Evolutionary conservation across 2,797 vertebrate species (phyloP).

Genomic region (Nyctalus aviator): DNA sequence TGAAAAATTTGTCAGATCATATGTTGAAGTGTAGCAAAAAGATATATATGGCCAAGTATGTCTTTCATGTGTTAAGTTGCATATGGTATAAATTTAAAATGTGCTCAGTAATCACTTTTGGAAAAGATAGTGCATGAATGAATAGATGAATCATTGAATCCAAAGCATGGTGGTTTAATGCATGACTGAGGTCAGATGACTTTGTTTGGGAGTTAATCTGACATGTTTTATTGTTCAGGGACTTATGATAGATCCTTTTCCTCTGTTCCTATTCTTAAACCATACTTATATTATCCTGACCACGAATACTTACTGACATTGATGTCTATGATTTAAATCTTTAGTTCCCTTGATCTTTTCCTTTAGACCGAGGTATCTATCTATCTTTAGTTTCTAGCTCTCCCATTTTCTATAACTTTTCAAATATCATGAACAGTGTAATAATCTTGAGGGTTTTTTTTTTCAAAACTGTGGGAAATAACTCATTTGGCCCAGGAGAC

Average conservation of each 20-base stretch:
- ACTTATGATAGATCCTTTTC: not conserved
- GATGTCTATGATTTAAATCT: not conserved
- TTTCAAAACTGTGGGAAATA: slow-evolving; percentile 30
- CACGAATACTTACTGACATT: not conserved
- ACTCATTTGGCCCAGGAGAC: not conserved
- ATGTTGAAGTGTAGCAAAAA: not conserved
- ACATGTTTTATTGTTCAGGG: not conserved
- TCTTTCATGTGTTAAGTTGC: not conserved
- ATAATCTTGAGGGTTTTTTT: slow-evolving; percentile 27
- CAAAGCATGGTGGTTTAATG: not conserved
- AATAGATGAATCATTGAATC: not conserved
- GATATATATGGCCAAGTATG: not conserved
- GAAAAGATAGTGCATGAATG: not conserved
- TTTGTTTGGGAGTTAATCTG: not conserved
- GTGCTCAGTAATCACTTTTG: not conserved
- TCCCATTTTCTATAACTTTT: not conserved
- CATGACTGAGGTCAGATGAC: not conserved
- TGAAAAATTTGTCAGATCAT: not conserved
- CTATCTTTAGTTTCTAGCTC: not conserved
- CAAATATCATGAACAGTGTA: slow-evolving; percentile 3
- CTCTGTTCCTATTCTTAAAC: not conserved
- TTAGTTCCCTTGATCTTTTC: not conserved
- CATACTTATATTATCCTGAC: not conserved
- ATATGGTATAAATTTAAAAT: not conserved
- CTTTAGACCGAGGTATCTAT: not conserved